Evolutionary conservation across 2,113 vertebrate genomes (phyloP).

Genomic region (Chinchilla lanigera): DNA sequence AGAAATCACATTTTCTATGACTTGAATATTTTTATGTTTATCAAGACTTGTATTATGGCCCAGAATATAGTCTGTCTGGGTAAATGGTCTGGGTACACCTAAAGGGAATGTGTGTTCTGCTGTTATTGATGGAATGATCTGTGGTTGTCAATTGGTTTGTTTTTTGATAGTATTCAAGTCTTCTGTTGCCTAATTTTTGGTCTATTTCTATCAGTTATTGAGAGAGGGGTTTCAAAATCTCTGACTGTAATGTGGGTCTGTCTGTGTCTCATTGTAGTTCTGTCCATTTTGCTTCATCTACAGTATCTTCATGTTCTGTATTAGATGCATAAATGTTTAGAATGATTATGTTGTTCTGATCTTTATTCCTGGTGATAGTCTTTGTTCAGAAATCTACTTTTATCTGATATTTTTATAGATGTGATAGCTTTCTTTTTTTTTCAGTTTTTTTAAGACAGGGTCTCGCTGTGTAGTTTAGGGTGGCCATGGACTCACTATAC

Average conservation of each 20-base stretch:
- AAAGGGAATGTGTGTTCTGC: neutral
- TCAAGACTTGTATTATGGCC: neutral
- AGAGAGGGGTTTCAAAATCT: neutral
- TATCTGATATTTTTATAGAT: neutral
- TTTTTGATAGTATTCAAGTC: neutral
- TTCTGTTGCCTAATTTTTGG: neutral
- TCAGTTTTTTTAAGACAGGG: neutral
- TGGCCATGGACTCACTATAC: neutral
- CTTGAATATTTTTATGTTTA: neutral
- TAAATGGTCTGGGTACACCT: neutral
- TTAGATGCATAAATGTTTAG: neutral
- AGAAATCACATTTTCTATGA: neutral
- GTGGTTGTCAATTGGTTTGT: neutral
- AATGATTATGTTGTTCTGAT: neutral
- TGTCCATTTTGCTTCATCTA: neutral
- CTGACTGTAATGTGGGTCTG: neutral
- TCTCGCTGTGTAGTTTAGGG: neutral
- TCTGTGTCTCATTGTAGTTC: neutral
- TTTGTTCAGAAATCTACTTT: slow-evolving; percentile 13
- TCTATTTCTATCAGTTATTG: neutral
- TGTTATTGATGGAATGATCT: neutral
- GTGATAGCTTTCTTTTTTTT: neutral
- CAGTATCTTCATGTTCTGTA: neutral
- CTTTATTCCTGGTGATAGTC: neutral
- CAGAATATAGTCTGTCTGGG: neutral